Evolutionary conservation across 2,113 vertebrate species (phyloP), one percentile per base, ranked within the genome.

Genomic region (Vidua chalybeata): DNA sequence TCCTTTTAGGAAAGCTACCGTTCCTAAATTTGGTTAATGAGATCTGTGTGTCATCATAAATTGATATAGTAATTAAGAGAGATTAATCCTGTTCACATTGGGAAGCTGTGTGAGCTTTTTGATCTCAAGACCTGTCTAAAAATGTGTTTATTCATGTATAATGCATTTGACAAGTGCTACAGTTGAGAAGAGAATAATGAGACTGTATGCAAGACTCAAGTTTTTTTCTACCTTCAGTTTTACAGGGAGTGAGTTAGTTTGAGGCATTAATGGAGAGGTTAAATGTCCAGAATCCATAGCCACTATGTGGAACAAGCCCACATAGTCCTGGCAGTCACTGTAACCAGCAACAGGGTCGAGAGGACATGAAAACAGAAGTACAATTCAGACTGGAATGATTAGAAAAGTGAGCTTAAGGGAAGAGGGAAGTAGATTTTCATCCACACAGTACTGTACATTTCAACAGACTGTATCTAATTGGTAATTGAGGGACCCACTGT

Each of bases 101-200:
- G 94, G 93, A 97, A 97, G 95, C 97, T 93, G 96, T 93, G 96
- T 93, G 96, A 97, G 97, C 93, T 96, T 96, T 97, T 95, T 97
- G 95, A 97, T 97, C 97, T 92, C 91, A 94, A 93, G 95, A 90
- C 92, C 95, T 96, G 97, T 96, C 97, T 96, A 91, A 92, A 97
- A 94, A 93, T 90, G 94, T 96, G 95, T 96, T 97, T 96, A 93
- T 86, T 96, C 96, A 96, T 96, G 95, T 95, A 96, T 95, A 96
- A 96, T 87, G 89, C 90, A 90, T 95, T 56, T 94, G 95, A 97
- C 96, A 94, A 87, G 93, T 93, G 84, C 74, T 82, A 83, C 51
- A 72, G 89, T 89, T 93, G 96, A 96, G 73, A 92, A 93, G 79
- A 96, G 84, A 95, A 97, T 96, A 96, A 97, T 91, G 86, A 91